Conservation (phyloP, 2,888 invertebrate species). For the Coronaproctus castanopsis region DNA sequence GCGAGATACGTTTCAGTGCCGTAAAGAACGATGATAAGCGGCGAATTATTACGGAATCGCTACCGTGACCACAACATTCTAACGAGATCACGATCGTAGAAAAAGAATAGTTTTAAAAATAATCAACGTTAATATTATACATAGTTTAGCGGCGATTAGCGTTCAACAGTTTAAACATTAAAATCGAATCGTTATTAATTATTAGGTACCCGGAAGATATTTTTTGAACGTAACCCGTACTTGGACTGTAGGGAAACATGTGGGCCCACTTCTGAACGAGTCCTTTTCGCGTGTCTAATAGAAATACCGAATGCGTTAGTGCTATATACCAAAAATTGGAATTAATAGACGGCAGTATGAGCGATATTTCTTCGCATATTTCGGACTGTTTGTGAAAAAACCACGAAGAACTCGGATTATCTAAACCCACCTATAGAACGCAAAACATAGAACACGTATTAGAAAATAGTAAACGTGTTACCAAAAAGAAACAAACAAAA, state of each 20-base stretch:
- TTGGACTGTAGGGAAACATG: constrained; percentile 14
- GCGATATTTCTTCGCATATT: constrained; percentile 6
- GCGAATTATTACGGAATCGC: too few relatives aligned
- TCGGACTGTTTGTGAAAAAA: neutral
- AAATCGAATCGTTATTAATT: too few relatives aligned
- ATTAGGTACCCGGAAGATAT: constrained; percentile 1
- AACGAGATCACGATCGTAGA: neutral
- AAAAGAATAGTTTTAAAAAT: neutral
- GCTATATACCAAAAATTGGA: constrained; percentile 8
- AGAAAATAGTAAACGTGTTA: neutral
- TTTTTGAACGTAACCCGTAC: neutral
- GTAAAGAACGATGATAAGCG: too few relatives aligned
- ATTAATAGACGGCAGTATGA: constrained; percentile 5
- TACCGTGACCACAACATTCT: too few relatives aligned
- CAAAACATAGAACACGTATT: neutral
- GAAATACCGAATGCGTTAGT: constrained; percentile 13
- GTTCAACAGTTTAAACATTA: neutral
- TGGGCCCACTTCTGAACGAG: constrained; percentile 13
- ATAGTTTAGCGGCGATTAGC: neutral
- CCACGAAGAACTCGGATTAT: neutral
- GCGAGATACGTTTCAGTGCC: too few relatives aligned
- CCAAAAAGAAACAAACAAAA: neutral
- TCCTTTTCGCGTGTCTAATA: constrained; percentile 13
- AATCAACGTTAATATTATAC: neutral
- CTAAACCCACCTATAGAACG: neutral